Evolutionary conservation across 2,113 vertebrate genomes (phyloP).

Genomic region (Dasyprocta punctata): DNA sequence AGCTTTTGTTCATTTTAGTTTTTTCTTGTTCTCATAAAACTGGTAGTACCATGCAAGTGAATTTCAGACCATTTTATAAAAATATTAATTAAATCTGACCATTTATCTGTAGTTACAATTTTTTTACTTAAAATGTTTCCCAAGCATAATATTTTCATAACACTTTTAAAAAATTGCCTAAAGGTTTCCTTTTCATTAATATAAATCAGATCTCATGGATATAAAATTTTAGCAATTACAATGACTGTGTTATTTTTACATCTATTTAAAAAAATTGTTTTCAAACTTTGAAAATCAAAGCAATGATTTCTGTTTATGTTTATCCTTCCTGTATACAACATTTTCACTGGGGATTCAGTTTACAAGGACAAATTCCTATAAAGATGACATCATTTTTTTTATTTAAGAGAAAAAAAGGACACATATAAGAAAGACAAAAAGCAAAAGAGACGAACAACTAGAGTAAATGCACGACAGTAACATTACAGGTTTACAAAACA

Average conservation of each 20-base stretch:
- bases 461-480: too few species aligned
- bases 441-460: too few species aligned
- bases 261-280: slow-evolving; percentile 42
- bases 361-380: slow-evolving; percentile 59
- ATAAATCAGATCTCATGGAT: neutral
- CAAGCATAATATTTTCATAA: too few species aligned
- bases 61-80: neutral
- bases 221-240: slow-evolving; percentile 42
- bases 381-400: slow-evolving; percentile 9
- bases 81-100: neutral
- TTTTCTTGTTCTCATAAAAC: neutral
- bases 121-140: slow-evolving; percentile 31
- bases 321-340: slow-evolving; percentile 8
- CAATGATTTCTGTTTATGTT: slow-evolving; percentile 63
- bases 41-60: neutral
- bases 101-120: slow-evolving; percentile 7
- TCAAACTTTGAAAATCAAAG: slow-evolving; percentile 63
- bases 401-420: too few species aligned
- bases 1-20: slow-evolving; percentile 30
- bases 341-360: slow-evolving; percentile 51
- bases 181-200: neutral
- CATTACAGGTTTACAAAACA: too few species aligned
- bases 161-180: slow-evolving; percentile 7
- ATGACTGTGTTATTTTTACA: neutral
- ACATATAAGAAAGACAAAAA: too few species aligned